These are phyloP conservation scores for Miltochrista miniata DNA, from an alignment of 2,888 invertebrate species.

Conservation along the genomic window DNA sequence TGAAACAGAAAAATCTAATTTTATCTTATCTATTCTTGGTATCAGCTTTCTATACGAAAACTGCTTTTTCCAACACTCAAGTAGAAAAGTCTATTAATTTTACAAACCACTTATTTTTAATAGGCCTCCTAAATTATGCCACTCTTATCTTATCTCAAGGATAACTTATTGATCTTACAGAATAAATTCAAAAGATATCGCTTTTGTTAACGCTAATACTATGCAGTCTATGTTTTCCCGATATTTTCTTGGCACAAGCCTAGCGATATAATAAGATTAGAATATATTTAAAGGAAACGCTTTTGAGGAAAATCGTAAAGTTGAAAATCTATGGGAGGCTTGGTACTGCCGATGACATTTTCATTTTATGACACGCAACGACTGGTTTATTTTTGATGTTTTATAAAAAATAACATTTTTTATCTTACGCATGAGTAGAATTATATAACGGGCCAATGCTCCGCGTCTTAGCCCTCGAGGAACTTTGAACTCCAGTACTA, in stretches of 20 bases:
- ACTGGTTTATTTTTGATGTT: neutral
- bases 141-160: neutral
- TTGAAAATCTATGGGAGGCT: neutral
- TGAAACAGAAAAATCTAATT: too few relatives aligned
- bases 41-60: too few relatives aligned
- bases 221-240: neutral
- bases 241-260: neutral
- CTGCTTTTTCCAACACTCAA: too few relatives aligned
- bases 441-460: too few relatives aligned
- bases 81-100: too few relatives aligned
- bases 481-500: too few relatives aligned
- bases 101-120: too few relatives aligned
- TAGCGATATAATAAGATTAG: neutral
- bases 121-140: neutral
- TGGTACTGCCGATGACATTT: neutral
- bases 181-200: neutral
- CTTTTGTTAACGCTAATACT: neutral
- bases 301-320: neutral
- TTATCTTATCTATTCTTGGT: too few relatives aligned
- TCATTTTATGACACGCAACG: neutral
- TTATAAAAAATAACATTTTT: too few relatives aligned
- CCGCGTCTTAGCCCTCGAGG: too few relatives aligned
- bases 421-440: too few relatives aligned
- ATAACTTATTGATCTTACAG: neutral
- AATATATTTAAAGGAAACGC: neutral